Evolutionary conservation across 2,797 vertebrate genomes (phyloP).

Genomic region (Microctenopoma lineatum): DNA sequence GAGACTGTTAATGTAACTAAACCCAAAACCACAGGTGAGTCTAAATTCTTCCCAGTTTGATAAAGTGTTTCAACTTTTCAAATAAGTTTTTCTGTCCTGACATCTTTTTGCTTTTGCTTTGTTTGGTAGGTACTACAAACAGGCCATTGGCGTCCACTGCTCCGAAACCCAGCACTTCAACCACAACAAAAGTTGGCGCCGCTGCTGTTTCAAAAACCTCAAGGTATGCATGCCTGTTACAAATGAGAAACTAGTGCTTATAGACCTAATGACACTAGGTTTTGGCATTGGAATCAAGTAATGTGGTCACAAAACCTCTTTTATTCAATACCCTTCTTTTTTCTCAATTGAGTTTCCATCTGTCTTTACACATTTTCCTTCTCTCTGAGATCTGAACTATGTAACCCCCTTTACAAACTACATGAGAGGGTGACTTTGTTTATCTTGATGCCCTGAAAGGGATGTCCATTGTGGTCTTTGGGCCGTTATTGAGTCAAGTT

Average conservation of each 20-base stretch:
- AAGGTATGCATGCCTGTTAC: conserved; percentile 70
- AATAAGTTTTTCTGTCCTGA: background rate
- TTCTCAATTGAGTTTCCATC: background rate
- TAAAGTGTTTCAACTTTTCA: background rate
- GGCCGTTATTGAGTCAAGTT: conserved; percentile 63
- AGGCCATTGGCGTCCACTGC: conserved; percentile 44
- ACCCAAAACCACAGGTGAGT: conserved; percentile 75
- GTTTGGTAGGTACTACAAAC: conserved; percentile 47
- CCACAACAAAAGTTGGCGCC: conserved; percentile 51
- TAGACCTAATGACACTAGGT: background rate
- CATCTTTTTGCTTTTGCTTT: background rate
- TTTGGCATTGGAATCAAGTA: background rate
- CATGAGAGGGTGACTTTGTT: conserved; percentile 50
- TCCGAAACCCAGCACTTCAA: conserved; percentile 56
- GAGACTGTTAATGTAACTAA: conserved; percentile 57
- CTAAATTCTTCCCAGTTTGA: background rate
- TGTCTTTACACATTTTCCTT: background rate
- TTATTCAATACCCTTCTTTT: background rate
- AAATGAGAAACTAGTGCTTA: background rate
- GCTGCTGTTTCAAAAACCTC: conserved; percentile 66
- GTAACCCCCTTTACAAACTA: conserved; percentile 22
- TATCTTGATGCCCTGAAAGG: conserved; percentile 49
- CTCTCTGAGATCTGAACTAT: conserved; percentile 14
- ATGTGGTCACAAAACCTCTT: background rate
- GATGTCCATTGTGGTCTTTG: conserved; percentile 54